phyloP scores from a whole-genome alignment of 2,113 vertebrate species.

The Pelecanus crispus region DNA sequence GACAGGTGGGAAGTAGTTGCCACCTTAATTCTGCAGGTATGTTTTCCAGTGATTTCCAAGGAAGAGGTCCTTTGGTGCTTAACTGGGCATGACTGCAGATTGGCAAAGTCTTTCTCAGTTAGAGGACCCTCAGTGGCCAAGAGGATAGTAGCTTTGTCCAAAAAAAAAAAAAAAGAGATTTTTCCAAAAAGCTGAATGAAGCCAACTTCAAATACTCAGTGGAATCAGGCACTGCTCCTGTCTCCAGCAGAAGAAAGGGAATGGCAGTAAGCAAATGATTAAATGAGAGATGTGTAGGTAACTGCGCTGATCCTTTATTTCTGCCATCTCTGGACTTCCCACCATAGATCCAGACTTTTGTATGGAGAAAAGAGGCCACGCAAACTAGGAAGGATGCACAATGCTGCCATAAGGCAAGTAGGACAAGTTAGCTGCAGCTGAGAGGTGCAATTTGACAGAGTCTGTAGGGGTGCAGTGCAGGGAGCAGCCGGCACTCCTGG shows the following conservation, averaged over 20 bases:
- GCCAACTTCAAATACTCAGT: background rate
- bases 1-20: background rate
- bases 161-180: background rate
- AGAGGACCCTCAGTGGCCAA: background rate
- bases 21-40: background rate
- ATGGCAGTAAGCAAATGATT: background rate
- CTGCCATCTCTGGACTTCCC: background rate
- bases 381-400: background rate
- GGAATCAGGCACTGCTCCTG: background rate
- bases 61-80: background rate
- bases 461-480: too few relatives aligned
- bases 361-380: background rate
- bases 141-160: background rate
- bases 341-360: background rate
- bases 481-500: background rate
- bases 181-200: background rate
- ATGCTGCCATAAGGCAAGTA: background rate
- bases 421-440: background rate
- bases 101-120: background rate
- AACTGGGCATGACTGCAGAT: background rate
- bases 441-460: background rate
- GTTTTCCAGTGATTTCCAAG: background rate
- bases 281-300: background rate
- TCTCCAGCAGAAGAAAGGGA: background rate
- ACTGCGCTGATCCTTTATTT: background rate